A percentile compares a stretch with the other conserved stretches of the same genome.
Conservation (phyloP, 2,797 vertebrate genomes). For the Tarsius wallacei region DNA sequence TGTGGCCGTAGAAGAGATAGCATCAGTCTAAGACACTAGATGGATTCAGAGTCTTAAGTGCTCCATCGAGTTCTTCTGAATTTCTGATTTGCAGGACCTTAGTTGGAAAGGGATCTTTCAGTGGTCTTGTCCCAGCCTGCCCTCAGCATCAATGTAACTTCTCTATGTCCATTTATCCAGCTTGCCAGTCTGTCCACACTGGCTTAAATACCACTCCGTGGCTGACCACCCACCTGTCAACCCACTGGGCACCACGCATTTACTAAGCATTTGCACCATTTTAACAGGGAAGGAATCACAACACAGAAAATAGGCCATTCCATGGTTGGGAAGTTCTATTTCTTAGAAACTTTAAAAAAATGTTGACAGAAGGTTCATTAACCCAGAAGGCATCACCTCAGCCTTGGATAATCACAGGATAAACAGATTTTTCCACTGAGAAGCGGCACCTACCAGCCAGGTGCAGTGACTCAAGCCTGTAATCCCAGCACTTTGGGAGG, state of each 20-base stretch:
- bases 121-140: background rate
- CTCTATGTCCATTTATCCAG: too few relatives aligned
- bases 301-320: background rate
- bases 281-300: background rate
- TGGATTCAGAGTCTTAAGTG: background rate
- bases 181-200: background rate
- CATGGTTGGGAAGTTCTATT: background rate
- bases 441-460: background rate
- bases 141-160: background rate
- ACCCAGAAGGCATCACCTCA: background rate
- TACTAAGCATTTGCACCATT: rapidly evolving
- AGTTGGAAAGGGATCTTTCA: background rate
- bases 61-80: background rate
- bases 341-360: background rate
- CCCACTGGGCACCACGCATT: rapidly evolving
- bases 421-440: background rate
- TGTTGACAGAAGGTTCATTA: background rate
- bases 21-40: background rate
- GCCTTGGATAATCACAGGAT: background rate
- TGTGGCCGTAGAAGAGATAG: background rate
- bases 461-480: too few relatives aligned
- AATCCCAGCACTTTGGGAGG: too few relatives aligned
- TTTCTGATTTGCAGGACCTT: background rate
- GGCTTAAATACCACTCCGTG: background rate
- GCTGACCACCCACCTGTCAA: rapidly evolving